Evolutionary conservation across 2,888 invertebrate genomes (phyloP).

Genomic region (Cyclophora punctaria): DNA sequence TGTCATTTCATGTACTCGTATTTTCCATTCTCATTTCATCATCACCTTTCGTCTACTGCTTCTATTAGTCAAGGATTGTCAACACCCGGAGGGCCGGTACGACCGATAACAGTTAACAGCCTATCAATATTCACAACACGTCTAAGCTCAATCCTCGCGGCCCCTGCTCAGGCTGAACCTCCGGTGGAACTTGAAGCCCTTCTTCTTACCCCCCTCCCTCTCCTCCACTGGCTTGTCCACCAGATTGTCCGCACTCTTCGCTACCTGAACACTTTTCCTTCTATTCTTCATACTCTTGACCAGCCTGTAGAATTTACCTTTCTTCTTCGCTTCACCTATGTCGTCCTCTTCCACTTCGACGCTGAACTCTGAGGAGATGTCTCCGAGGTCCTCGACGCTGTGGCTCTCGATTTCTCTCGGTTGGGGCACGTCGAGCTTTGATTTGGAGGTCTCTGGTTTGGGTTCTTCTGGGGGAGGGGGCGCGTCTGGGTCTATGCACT

Average conservation of each 20-base stretch:
- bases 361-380: conserved; percentile 68
- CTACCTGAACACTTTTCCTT: conserved; percentile 66
- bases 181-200: conserved; percentile 63
- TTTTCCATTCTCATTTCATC: neutral
- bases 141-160: conserved; percentile 52
- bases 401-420: conserved; percentile 47
- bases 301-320: conserved; percentile 62
- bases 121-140: conserved; percentile 23
- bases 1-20: neutral
- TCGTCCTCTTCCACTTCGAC: conserved; percentile 67
- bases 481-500: conserved; percentile 66
- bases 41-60: no score
- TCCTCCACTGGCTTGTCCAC: conserved; percentile 51
- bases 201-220: conserved; percentile 57
- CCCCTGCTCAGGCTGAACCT: conserved; percentile 65
- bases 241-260: conserved; percentile 63
- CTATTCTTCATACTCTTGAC: conserved; percentile 69
- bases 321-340: conserved; percentile 54
- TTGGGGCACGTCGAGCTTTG: conserved; percentile 48
- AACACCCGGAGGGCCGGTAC: no score
- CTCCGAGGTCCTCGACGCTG: conserved; percentile 66
- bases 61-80: no score
- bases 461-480: conserved; percentile 48
- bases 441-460: conserved; percentile 55
- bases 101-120: conserved; percentile 2